A percentile compares a stretch with the other conserved stretches of the same genome.
Evolutionary conservation across 1,140 invertebrate genomes (phyloP).

Genomic region (Eriosoma lanigerum): DNA sequence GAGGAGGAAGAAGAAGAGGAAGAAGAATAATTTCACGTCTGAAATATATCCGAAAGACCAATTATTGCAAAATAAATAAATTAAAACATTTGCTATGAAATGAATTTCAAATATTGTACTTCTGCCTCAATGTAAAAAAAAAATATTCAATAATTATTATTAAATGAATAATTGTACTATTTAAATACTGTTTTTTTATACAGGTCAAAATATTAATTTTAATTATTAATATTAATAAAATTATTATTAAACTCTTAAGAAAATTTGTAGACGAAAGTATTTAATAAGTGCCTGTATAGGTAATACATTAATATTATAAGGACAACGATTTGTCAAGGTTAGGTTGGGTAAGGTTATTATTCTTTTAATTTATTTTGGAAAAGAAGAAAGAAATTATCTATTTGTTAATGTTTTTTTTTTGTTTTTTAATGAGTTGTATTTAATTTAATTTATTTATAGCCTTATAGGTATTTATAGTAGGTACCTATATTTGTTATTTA

Average conservation of each 20-base stretch:
- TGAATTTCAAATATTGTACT: conserved; percentile 11
- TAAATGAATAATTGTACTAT: conserved; percentile 38
- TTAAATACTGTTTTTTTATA: conserved; percentile 36
- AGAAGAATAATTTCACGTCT: conserved; percentile 12
- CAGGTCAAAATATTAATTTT: conserved; percentile 1
- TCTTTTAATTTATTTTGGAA: too few species aligned
- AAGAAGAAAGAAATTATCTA: too few species aligned
- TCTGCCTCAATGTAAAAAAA: conserved; percentile 49
- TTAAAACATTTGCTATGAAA: not conserved
- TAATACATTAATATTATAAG: too few species aligned
- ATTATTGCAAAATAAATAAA: not conserved
- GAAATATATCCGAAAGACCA: conserved; percentile 23
- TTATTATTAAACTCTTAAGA: conserved; percentile 21
- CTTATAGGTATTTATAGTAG: too few species aligned
- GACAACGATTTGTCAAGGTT: too few species aligned
- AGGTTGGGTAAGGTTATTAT: too few species aligned
- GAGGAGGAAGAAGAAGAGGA: conserved; percentile 53
- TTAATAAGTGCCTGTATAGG: too few species aligned
- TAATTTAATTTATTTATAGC: conserved; percentile 25
- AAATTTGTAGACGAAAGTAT: conserved; percentile 27
- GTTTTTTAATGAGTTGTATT: conserved; percentile 17
- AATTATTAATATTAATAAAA: too few species aligned
- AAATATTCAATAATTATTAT: not conserved
- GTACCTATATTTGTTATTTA: too few species aligned
- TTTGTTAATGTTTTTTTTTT: too few species aligned